Base-by-base conservation (phyloP, 2,888 invertebrate genomes). In the Girardia tigrina region DNA sequence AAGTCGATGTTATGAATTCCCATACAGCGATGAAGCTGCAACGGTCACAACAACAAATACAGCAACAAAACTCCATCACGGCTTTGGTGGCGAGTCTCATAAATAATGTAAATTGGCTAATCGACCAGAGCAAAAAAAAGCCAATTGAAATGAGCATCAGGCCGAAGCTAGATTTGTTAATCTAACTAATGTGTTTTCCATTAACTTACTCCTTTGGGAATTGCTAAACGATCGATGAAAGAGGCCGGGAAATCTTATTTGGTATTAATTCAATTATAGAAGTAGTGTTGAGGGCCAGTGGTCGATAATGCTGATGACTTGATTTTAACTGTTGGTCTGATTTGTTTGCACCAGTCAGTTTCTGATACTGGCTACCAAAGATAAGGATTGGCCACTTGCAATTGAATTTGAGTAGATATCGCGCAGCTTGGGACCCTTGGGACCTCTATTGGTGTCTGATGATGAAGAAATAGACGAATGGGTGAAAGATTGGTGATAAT, bases 1-100 rank as follows among this genome's bases (percentile, higher is more conserved):
- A 56, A 56, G 56, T 56, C 56, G 56, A 56, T 56, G 56, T 56
- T 56, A 56, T 56, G 56, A 56, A 56, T 56, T 56, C n/a, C 56
- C 56, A 56, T 56, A 56, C 56, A 56, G 8, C n/a, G 56, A 4
- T 36, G 4, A 23, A n/a, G 56, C 56, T 20, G 56, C 56, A 56
- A 56, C 56, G 56, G 56, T 56, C 56, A 56, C n/a, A 20, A 23
- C 56, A 56, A 56, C 56, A 56, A 56, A 56, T 56, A 56, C 56
- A 56, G n/a, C 56, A 20, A 36, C 8, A 36, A 56, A 56, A 56
- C 56, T 56, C 56, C 56, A 56, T 56, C 56, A 56, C 56, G 56
- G 56, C 56, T 56, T 56, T 56, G 56, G 56, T 56, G 56, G 56
- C 56, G 8, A 56, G 56, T 56, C 56, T 56, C 56, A 56, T 56